phyloP scores from a whole-genome alignment of 2,797 vertebrate genomes.

The Melanotaenia trifasciata region DNA sequence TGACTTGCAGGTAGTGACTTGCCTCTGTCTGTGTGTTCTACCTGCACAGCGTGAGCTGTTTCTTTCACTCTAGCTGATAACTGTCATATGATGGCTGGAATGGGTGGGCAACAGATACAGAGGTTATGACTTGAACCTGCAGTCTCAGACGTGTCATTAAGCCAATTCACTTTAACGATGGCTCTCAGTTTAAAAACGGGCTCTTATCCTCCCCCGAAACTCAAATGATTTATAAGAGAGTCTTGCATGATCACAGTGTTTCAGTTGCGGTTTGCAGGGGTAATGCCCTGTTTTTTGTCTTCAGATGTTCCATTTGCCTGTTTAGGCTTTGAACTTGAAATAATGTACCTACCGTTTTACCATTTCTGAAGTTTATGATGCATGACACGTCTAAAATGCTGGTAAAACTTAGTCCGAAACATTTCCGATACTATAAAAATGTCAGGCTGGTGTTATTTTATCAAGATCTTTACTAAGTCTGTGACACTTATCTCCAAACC shows the following conservation, averaged over 20 bases:
- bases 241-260: constrained; percentile 67
- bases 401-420: constrained; percentile 19
- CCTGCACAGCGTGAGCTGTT: constrained; percentile 31
- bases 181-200: constrained; percentile 58
- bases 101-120: constrained; percentile 63
- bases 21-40: constrained; percentile 35
- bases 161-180: constrained; percentile 72
- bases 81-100: constrained; percentile 51
- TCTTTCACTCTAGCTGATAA: constrained; percentile 46
- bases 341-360: constrained; percentile 14
- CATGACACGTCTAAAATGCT: constrained; percentile 13
- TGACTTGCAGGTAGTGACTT: constrained; percentile 47
- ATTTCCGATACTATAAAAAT: constrained; percentile 5
- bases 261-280: constrained; percentile 52
- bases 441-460: background rate
- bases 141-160: constrained; percentile 74
- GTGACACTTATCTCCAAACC: background rate
- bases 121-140: constrained; percentile 61
- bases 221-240: constrained; percentile 65
- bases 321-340: constrained; percentile 36
- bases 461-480: background rate
- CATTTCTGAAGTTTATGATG: constrained; percentile 18
- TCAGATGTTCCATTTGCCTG: constrained; percentile 49
- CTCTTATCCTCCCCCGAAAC: constrained; percentile 62
- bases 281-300: constrained; percentile 54